Percentiles rank a stretch among this genome's conserved stretches.
These are phyloP conservation scores for Drosophila silvestris DNA, from an alignment of 2,888 invertebrate genomes.

Conservation along the genomic window DNA sequence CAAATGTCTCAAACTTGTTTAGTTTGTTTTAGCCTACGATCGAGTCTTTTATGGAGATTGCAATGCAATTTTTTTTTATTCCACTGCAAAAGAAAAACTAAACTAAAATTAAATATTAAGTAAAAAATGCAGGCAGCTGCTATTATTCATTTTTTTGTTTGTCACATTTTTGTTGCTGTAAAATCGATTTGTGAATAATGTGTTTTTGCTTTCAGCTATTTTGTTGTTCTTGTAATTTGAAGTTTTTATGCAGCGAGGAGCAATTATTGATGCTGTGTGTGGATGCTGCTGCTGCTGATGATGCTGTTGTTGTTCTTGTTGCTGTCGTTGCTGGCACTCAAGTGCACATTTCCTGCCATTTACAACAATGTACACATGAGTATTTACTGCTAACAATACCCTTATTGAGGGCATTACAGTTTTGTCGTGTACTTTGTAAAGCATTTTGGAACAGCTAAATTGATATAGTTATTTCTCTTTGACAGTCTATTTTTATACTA, in stretches of 20 bases:
- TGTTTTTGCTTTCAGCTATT: conserved; percentile 32
- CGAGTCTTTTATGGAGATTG: conserved; percentile 41
- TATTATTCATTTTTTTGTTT: conserved; percentile 2
- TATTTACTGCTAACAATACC: conserved; percentile 51
- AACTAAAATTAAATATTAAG: conserved; percentile 30
- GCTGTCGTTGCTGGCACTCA: conserved; percentile 59
- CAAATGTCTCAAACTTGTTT: conserved; percentile 39
- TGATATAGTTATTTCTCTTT: neutral
- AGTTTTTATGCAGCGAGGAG: conserved; percentile 40
- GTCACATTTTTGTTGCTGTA: conserved; percentile 28
- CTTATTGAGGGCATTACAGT: neutral
- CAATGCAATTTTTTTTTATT: conserved; percentile 59
- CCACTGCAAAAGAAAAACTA: conserved; percentile 17
- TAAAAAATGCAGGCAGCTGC: conserved; percentile 50
- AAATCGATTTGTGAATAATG: conserved; percentile 52
- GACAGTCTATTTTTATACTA: neutral
- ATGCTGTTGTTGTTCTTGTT: conserved; percentile 17
- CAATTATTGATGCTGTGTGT: conserved; percentile 49
- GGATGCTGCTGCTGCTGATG: conserved; percentile 21
- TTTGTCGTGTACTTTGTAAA: neutral
- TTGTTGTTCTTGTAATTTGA: conserved; percentile 52
- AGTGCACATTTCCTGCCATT: conserved; percentile 78
- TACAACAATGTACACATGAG: conserved; percentile 55
- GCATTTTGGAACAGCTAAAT: neutral
- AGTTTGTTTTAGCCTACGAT: conserved; percentile 62